Percentiles rank a stretch among this genome's conserved stretches.
phyloP scores from a whole-genome alignment of 2,888 invertebrate species.

The Clostera curtula region DNA sequence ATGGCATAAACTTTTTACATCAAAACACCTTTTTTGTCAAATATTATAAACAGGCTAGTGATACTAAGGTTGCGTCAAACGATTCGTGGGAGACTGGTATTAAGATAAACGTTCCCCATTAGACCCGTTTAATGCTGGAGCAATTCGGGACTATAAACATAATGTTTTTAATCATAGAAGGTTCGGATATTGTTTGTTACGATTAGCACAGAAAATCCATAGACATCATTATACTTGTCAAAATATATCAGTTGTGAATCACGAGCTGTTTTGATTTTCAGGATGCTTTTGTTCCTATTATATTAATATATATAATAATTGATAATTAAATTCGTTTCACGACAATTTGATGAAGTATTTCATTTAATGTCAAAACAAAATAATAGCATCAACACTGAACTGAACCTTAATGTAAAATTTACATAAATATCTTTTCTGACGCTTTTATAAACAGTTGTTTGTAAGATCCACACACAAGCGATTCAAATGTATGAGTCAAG shows the following conservation, averaged over 20 bases:
- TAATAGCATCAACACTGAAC: too few species aligned
- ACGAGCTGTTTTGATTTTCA: too few species aligned
- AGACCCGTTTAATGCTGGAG: constrained; percentile 61
- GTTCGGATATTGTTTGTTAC: constrained; percentile 35
- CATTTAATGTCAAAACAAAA: too few species aligned
- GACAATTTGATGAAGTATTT: too few species aligned
- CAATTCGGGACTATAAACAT: constrained; percentile 65
- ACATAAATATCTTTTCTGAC: too few species aligned
- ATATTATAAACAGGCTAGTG: constrained; percentile 23
- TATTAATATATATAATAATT: background rate
- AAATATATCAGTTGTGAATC: background rate
- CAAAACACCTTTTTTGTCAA: constrained; percentile 32
- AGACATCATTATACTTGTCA: constrained; percentile 8
- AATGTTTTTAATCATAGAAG: constrained; percentile 63
- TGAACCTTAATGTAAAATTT: too few species aligned
- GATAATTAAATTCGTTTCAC: constrained; percentile 1
- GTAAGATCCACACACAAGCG: too few species aligned
- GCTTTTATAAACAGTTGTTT: too few species aligned
- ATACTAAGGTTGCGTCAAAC: constrained; percentile 57
- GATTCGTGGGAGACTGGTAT: constrained; percentile 61
- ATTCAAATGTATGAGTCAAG: too few species aligned
- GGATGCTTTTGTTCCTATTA: too few species aligned
- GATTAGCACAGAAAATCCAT: constrained; percentile 27
- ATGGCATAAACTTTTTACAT: background rate
- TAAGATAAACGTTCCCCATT: constrained; percentile 69